phyloP scores from a whole-genome alignment of 2,797 vertebrate species.

The Micromesistius poutassou region DNA sequence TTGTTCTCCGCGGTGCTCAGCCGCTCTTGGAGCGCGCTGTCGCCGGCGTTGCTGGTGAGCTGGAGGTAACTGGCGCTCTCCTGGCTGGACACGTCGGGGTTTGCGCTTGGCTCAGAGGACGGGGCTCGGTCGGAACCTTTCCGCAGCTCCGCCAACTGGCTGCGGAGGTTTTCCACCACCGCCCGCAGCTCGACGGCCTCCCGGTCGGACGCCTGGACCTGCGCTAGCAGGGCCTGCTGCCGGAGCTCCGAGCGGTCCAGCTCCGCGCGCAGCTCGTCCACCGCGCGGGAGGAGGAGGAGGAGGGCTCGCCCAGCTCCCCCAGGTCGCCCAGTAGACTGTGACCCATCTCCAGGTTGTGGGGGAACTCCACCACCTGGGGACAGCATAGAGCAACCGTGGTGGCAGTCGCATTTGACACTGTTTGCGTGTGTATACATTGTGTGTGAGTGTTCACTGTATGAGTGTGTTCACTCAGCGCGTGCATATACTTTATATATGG shows the following conservation, averaged over 20 bases:
- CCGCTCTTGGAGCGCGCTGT: conserved; percentile 64
- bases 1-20: conserved; percentile 67
- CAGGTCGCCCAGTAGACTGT: conserved; percentile 69
- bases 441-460: background rate
- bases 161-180: conserved; percentile 74
- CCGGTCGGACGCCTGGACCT: conserved; percentile 50
- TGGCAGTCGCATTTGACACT: background rate
- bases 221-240: conserved; percentile 78
- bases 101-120: conserved; percentile 26
- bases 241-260: conserved; percentile 87
- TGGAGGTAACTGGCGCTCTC: conserved; percentile 46
- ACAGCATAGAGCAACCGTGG: conserved; percentile 9
- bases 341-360: conserved; percentile 76
- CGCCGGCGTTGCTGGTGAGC: conserved; percentile 52
- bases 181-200: conserved; percentile 67
- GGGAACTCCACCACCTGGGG: conserved; percentile 79
- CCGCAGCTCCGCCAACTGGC: conserved; percentile 67
- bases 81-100: conserved; percentile 39
- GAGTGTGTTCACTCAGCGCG: background rate
- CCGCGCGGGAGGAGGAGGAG: conserved; percentile 62
- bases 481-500: no score
- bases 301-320: conserved; percentile 76
- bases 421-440: background rate
- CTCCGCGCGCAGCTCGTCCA: conserved; percentile 85
- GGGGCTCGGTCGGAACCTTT: conserved; percentile 55